phyloP scores from a whole-genome alignment of 2,797 vertebrate genomes.

The Mormyrops boulengeri region DNA sequence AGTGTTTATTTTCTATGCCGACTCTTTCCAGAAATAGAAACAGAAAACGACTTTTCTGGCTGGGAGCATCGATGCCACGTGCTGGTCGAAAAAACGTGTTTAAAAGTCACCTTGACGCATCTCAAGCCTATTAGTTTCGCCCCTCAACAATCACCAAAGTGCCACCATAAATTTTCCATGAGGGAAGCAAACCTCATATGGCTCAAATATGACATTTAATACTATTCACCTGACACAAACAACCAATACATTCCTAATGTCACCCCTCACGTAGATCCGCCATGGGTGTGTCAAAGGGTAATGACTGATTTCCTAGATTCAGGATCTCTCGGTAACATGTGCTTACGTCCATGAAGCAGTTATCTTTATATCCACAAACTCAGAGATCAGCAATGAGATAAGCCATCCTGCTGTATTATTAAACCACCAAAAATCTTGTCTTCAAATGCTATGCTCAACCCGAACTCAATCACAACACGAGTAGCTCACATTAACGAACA shows the following conservation, averaged over 20 bases:
- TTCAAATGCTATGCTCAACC: not conserved
- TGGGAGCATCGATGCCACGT: not conserved
- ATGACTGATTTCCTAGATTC: not conserved
- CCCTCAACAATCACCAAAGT: not conserved
- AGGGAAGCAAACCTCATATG: not conserved
- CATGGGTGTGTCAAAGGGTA: not conserved
- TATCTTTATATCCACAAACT: not conserved
- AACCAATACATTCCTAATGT: not conserved
- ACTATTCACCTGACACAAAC: not conserved
- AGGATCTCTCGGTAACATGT: not conserved
- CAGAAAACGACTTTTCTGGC: not conserved
- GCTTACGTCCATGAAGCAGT: not conserved
- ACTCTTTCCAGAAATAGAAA: not conserved
- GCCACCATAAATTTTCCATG: not conserved
- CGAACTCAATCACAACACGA: not conserved
- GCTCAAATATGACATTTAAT: not conserved
- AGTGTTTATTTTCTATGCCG: not conserved
- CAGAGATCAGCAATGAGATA: not conserved
- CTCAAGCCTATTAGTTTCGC: not conserved
- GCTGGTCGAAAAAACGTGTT: not conserved
- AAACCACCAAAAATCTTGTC: not conserved
- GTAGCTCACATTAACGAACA: not conserved
- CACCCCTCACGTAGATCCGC: not conserved
- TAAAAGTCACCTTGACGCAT: not conserved
- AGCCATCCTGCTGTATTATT: not conserved